Evolutionary conservation across 2,113 vertebrate species (phyloP).

Genomic region (Sphaerodactylus townsendi): DNA sequence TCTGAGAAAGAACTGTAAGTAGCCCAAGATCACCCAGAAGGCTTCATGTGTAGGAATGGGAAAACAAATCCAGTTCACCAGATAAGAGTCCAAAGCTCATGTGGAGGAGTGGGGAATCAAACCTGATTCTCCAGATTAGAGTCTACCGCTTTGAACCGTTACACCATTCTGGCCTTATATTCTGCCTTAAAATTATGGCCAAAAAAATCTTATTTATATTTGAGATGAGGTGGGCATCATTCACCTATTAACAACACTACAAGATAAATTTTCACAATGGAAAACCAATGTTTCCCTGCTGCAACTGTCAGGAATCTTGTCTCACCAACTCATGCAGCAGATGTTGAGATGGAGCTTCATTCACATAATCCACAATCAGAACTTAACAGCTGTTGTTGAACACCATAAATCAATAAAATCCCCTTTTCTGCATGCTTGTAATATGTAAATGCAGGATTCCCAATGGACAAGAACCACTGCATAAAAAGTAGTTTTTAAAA

Average conservation of each 20-base stretch:
- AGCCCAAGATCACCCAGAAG: too few species aligned
- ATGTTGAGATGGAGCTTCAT: neutral
- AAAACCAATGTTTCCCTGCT: neutral
- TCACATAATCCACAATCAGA: neutral
- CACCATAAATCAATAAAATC: constrained; percentile 10
- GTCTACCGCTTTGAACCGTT: too few species aligned
- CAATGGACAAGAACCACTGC: neutral
- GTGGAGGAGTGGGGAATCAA: too few species aligned
- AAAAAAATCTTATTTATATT: neutral
- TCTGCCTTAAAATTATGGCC: neutral
- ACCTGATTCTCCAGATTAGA: too few species aligned
- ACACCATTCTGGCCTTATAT: neutral
- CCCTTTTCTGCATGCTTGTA: neutral
- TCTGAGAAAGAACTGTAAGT: too few species aligned
- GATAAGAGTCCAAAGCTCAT: too few species aligned
- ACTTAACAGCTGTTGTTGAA: constrained; percentile 1
- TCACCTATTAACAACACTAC: neutral
- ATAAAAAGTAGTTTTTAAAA: too few species aligned
- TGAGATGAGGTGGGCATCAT: neutral
- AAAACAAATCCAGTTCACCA: too few species aligned
- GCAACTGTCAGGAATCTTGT: neutral
- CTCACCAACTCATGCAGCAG: neutral
- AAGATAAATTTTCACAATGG: constrained; percentile 15
- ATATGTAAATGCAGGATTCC: neutral
- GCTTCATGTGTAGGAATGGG: too few species aligned